Conservation (phyloP, 2,113 vertebrate species). For the Macroglossus sobrinus region DNA sequence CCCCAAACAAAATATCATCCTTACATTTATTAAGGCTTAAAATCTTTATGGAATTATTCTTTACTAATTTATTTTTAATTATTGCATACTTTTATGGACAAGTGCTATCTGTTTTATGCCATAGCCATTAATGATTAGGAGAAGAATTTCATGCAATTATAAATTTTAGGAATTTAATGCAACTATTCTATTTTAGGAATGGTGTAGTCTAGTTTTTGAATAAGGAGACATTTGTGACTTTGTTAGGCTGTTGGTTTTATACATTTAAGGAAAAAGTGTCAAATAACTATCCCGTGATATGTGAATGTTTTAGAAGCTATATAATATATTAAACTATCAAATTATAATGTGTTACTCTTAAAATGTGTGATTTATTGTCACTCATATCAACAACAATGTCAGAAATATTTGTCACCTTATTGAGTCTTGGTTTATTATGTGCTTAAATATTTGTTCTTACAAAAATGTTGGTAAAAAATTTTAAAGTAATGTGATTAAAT, state of each 20-base stretch:
- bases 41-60: neutral
- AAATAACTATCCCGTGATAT: neutral
- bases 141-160: conserved; percentile 1
- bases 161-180: neutral
- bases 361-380: neutral
- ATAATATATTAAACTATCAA: conserved; percentile 21
- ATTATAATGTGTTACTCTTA: neutral
- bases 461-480: neutral
- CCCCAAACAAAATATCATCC: neutral
- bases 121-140: conserved; percentile 23
- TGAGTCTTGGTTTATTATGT: neutral
- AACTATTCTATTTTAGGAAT: neutral
- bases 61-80: conserved; percentile 41
- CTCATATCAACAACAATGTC: neutral
- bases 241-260: neutral
- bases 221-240: neutral
- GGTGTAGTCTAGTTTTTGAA: neutral
- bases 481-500: neutral
- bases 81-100: neutral
- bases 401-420: neutral
- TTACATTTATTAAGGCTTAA: neutral
- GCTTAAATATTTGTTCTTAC: neutral
- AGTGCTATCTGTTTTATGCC: neutral
- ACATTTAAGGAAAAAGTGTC: neutral
- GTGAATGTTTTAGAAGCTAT: neutral